A percentile compares a stretch with the other conserved stretches of the same genome.
These are phyloP conservation scores for Conops quadrifasciatus DNA, from an alignment of 2,888 invertebrate genomes.

Conservation along the genomic window DNA sequence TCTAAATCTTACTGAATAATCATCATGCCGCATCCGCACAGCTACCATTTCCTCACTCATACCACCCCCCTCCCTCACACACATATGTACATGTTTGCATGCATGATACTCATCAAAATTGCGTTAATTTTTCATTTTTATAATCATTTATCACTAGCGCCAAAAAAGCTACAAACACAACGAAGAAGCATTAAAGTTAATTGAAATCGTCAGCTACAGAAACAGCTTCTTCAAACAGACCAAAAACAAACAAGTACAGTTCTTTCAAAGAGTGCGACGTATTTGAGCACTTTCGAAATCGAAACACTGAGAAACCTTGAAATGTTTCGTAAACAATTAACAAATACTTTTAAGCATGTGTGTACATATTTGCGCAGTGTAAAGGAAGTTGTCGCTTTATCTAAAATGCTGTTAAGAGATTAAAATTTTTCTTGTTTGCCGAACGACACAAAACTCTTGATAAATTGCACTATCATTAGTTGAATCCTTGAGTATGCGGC, in stretches of 20 bases:
- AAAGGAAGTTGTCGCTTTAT: constrained; percentile 8
- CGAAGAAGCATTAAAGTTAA: constrained; percentile 26
- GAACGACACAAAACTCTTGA: constrained; percentile 29
- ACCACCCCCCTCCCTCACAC: constrained; percentile 3
- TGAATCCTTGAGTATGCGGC: constrained; percentile 18
- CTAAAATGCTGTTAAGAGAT: constrained; percentile 26
- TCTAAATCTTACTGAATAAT: no score
- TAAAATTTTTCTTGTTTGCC: constrained; percentile 5
- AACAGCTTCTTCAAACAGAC: no score
- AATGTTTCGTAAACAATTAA: constrained; percentile 14
- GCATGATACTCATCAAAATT: constrained; percentile 21
- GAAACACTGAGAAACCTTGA: background rate
- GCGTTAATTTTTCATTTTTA: constrained; percentile 39
- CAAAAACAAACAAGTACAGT: no score
- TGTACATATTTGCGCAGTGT: background rate
- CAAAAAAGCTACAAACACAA: constrained; percentile 5
- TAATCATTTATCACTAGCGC: constrained; percentile 32
- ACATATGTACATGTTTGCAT: background rate
- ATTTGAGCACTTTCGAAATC: background rate
- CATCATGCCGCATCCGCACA: no score
- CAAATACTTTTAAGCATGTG: background rate
- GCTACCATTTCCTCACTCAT: no score
- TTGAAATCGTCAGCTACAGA: constrained; percentile 33
- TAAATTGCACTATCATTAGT: constrained; percentile 41
- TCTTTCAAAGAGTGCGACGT: background rate